These are phyloP conservation scores for Pseudeuparius sepicola DNA, from an alignment of 2,888 invertebrate genomes.

Conservation along the genomic window DNA sequence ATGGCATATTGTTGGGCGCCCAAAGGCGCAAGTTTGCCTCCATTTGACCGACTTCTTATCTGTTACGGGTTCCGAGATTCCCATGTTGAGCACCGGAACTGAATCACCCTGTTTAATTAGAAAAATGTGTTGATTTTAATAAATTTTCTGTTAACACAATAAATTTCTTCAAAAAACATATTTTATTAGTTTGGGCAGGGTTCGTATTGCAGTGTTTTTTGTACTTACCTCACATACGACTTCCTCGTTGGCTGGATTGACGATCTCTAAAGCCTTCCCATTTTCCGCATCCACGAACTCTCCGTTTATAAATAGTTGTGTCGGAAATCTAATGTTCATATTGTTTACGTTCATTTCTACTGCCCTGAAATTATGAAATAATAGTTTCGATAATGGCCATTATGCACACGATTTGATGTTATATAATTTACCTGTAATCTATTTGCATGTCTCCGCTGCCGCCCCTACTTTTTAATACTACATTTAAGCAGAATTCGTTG, in stretches of 20 bases:
- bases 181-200: too few species aligned
- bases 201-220: too few species aligned
- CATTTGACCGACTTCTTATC: too few species aligned
- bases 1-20: too few species aligned
- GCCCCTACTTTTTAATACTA: slow-evolving; percentile 59
- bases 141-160: too few species aligned
- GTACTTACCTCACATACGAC: slow-evolving; percentile 60
- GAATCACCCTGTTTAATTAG: too few species aligned
- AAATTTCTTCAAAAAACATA: too few species aligned
- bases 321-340: slow-evolving; percentile 74
- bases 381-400: not conserved
- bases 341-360: slow-evolving; percentile 73
- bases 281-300: slow-evolving; percentile 72
- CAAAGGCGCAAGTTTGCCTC: too few species aligned
- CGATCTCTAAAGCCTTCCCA: slow-evolving; percentile 50
- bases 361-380: slow-evolving; percentile 39
- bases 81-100: too few species aligned
- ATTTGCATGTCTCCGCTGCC: slow-evolving; percentile 45
- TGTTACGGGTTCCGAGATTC: too few species aligned
- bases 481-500: slow-evolving; percentile 62
- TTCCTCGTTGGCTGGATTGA: slow-evolving; percentile 82
- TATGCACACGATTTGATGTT: not conserved
- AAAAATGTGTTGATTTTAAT: too few species aligned
- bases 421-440: slow-evolving; percentile 43
- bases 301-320: slow-evolving; percentile 86